phyloP scores from a whole-genome alignment of 2,888 invertebrate species.

The Heteropelma amictum region DNA sequence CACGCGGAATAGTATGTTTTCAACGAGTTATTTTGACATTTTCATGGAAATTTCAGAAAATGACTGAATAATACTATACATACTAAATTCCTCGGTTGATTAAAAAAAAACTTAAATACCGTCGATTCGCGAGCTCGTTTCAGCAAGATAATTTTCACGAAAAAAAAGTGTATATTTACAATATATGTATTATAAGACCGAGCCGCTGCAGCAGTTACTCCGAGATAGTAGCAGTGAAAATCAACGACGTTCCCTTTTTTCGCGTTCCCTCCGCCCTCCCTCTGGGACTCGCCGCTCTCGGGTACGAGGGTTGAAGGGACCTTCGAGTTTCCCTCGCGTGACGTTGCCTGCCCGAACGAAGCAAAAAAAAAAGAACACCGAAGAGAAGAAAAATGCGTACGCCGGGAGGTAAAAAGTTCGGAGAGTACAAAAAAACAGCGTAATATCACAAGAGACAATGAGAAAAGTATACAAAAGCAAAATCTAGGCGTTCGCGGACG shows the following conservation, averaged over 20 bases:
- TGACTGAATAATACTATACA: too few relatives aligned
- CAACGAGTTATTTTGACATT: too few relatives aligned
- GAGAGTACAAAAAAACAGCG: not conserved
- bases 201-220: conserved; percentile 5
- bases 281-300: conserved; percentile 23
- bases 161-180: not conserved
- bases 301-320: conserved; percentile 12
- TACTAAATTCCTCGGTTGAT: too few relatives aligned
- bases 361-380: not conserved
- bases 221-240: conserved; percentile 25
- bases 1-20: too few relatives aligned
- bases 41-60: too few relatives aligned
- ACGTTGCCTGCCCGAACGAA: conserved; percentile 15
- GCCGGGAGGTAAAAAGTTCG: conserved; percentile 21
- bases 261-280: conserved; percentile 36
- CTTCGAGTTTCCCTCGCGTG: conserved; percentile 1
- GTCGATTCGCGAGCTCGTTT: conserved; percentile 36
- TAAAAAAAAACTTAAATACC: conserved; percentile 19
- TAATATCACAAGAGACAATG: conserved; percentile 39
- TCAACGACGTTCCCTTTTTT: conserved; percentile 44
- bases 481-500: conserved; percentile 36
- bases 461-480: conserved; percentile 48
- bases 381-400: conserved; percentile 26
- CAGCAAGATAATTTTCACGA: not conserved
- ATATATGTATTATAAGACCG: conserved; percentile 12